Evolutionary conservation across 2,888 invertebrate genomes (phyloP).

Genomic region (Myopa testacea): DNA sequence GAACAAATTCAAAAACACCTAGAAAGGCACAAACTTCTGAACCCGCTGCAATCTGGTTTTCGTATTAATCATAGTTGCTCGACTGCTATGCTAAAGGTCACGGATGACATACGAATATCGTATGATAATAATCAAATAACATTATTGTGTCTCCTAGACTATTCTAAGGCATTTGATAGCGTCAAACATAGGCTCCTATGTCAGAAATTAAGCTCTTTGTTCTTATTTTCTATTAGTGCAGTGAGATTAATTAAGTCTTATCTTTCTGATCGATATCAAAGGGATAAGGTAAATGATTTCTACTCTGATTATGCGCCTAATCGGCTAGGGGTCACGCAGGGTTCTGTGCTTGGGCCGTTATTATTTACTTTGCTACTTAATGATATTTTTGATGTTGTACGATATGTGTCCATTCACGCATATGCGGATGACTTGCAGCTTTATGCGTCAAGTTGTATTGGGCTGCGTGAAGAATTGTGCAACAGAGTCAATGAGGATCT

Average conservation of each 20-base stretch:
- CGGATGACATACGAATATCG: neutral
- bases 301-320: no score
- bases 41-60: neutral
- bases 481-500: no score
- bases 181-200: neutral
- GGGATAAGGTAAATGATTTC: no score
- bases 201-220: no score
- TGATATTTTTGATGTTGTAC: neutral
- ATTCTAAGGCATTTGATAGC: neutral
- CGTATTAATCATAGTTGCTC: neutral
- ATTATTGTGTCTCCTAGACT: neutral
- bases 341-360: neutral
- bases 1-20: no score
- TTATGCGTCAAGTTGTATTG: neutral
- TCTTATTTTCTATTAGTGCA: no score
- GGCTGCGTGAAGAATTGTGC: no score
- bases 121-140: neutral
- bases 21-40: no score
- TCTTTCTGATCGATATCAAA: no score
- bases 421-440: neutral
- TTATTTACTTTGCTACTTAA: neutral
- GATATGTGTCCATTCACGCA: neutral
- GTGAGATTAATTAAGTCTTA: no score
- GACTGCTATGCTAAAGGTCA: constrained; percentile 2
- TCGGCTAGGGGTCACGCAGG: neutral